Percentiles rank a stretch among this genome's conserved stretches.
These are phyloP conservation scores for Leptopterna dolabrata DNA, from an alignment of 2,888 invertebrate genomes.

Conservation along the genomic window DNA sequence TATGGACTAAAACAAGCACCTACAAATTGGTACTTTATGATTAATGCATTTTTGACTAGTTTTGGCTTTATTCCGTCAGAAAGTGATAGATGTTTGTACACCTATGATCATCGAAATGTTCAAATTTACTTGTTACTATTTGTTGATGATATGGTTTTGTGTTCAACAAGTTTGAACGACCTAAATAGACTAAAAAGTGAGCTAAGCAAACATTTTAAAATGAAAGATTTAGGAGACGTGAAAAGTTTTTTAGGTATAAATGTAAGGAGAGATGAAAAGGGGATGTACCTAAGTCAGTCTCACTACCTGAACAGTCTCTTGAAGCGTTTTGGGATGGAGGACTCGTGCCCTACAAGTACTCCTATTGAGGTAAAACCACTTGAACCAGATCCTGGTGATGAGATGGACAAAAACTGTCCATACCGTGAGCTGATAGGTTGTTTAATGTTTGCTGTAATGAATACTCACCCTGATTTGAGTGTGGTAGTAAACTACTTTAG, in stretches of 20 bases:
- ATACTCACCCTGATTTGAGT: not conserved
- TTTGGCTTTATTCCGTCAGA: not conserved
- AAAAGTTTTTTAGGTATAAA: not conserved
- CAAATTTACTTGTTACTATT: no score
- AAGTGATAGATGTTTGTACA: not conserved
- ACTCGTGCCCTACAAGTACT: not conserved
- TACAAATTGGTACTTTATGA: not conserved
- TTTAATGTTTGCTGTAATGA: not conserved
- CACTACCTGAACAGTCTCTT: not conserved
- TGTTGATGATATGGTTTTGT: not conserved
- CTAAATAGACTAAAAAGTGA: not conserved
- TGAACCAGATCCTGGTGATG: not conserved
- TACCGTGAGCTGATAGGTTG: not conserved
- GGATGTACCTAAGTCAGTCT: not conserved
- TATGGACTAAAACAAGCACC: conserved; percentile 36
- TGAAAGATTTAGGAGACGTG: not conserved
- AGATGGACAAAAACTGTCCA: not conserved
- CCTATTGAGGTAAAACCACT: not conserved
- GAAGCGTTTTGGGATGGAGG: not conserved
- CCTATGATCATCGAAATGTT: no score
- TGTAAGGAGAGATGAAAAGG: not conserved
- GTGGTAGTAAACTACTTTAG: not conserved
- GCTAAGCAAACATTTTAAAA: not conserved
- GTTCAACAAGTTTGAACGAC: not conserved
- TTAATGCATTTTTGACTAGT: not conserved